A percentile compares a stretch with the other conserved stretches of the same genome.
phyloP scores from a whole-genome alignment of 2,113 vertebrate species.

The Paralichthys olivaceus region DNA sequence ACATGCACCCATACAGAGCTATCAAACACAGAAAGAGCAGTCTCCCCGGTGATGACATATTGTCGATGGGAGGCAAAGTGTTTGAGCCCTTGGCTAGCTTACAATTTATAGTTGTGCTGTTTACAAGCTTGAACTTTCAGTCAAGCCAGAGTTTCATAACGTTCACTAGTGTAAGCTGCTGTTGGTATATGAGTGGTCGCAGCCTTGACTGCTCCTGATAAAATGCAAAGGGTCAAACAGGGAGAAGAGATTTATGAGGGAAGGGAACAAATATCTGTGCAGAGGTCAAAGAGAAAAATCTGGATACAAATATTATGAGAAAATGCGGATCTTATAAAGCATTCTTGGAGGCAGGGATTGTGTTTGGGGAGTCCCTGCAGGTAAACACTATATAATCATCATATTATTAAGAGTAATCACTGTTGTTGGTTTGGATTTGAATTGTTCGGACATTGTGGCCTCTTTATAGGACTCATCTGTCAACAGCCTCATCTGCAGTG shows the following conservation, averaged over 20 bases:
- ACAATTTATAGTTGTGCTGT: slow-evolving; percentile 5
- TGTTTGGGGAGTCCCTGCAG: too few relatives aligned
- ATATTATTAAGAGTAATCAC: too few relatives aligned
- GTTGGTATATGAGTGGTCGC: slow-evolving; percentile 1
- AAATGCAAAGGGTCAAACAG: not conserved
- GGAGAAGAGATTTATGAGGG: not conserved
- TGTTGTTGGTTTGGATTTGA: too few relatives aligned
- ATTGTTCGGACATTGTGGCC: too few relatives aligned
- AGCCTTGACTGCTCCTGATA: slow-evolving; percentile 27
- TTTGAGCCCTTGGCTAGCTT: not conserved
- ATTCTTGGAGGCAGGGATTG: too few relatives aligned
- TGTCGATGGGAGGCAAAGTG: not conserved
- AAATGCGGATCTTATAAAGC: not conserved
- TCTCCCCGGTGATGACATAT: slow-evolving; percentile 6
- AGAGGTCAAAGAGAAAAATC: not conserved
- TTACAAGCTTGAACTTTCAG: not conserved
- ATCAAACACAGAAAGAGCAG: slow-evolving; percentile 9
- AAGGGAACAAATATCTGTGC: not conserved
- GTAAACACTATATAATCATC: too few relatives aligned
- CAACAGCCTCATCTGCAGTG: too few relatives aligned
- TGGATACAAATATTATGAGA: not conserved
- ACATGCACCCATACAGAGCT: slow-evolving; percentile 1
- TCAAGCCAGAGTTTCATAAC: slow-evolving; percentile 7
- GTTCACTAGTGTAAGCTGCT: not conserved
- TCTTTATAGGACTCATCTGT: too few relatives aligned